Base-by-base conservation (phyloP, 2,888 invertebrate species). In the Gastracanthus pulcherrimus region DNA sequence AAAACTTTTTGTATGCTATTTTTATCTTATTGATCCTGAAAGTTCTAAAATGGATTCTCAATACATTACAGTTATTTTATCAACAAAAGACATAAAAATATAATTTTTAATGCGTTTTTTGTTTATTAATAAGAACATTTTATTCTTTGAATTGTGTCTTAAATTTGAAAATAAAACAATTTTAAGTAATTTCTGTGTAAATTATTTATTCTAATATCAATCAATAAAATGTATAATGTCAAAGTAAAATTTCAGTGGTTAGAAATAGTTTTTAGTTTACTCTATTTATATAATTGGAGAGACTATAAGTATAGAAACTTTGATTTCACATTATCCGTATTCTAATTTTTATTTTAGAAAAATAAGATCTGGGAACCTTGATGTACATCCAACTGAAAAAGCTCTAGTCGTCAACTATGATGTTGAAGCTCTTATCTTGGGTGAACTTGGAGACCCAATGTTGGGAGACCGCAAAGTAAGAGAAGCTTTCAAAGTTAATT, bases 321-420 rank as follows among this genome's bases (percentile, higher is more conserved):
- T 34, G 34, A 2, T 11, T 58, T 7, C 0, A 13, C 29, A 23
- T 13, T 58, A 67, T 45, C 36, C n/a, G 60, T 67, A 45, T 41
- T 0, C 5, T 23, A 45, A 29, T n/a, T 76, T 48, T 19, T 36
- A 55, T 75, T 79, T 41, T 36, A 95, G 95, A 86, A 95, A 95
- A 90, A 94, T 95, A 86, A 94, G 94, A 92, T 95, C 96, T 82
- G 96, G 96, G 70, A 94, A 94, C 82, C 94, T 98, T 84, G 97
- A 98, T 92, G 97, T 97, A 23, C 98, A 98, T 93, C 97, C 97
- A 11, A 95, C 95, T 72, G 95, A 97, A 89, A 96, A 96, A 89
- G 97, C 97, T 62, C 92, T 98, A 71, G 95, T 98, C 78, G 95
- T 98, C 74, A 96, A 96, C 92, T 97, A 97, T 92, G 96, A 97